Evolutionary conservation across 2,797 vertebrate genomes (phyloP).

Genomic region (Okamejei kenojei): DNA sequence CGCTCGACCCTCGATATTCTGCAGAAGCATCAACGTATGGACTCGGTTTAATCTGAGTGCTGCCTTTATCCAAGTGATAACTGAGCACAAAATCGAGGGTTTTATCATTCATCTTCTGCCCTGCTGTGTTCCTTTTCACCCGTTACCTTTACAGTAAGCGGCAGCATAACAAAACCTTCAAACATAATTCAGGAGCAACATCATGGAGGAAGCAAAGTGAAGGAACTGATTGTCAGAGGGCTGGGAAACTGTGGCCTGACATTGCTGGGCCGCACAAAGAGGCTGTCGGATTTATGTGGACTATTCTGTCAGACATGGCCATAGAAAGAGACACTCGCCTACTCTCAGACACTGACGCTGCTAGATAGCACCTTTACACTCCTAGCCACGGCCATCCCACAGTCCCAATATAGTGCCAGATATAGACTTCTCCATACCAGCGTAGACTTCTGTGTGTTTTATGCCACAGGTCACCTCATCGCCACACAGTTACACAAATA

Average conservation of each 20-base stretch:
- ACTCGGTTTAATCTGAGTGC: conserved; percentile 13
- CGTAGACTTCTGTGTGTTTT: too few relatives aligned
- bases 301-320: background rate
- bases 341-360: background rate
- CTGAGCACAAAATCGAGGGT: background rate
- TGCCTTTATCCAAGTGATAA: background rate
- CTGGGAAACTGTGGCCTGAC: background rate
- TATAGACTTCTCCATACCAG: too few relatives aligned
- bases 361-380: background rate
- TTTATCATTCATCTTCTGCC: conserved; percentile 25
- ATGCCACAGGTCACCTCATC: too few relatives aligned
- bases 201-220: background rate
- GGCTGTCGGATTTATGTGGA: background rate
- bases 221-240: background rate
- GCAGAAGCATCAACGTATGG: background rate
- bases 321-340: background rate
- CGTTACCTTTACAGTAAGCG: background rate
- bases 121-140: background rate
- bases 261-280: background rate
- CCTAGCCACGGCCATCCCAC: too few relatives aligned
- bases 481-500: too few relatives aligned
- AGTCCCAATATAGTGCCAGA: too few relatives aligned
- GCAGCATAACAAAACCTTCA: background rate
- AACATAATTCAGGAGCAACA: background rate
- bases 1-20: background rate